A percentile compares a stretch with the other conserved stretches of the same genome.
phyloP scores from a whole-genome alignment of 2,113 vertebrate genomes.

The Tachysurus vachellii region DNA sequence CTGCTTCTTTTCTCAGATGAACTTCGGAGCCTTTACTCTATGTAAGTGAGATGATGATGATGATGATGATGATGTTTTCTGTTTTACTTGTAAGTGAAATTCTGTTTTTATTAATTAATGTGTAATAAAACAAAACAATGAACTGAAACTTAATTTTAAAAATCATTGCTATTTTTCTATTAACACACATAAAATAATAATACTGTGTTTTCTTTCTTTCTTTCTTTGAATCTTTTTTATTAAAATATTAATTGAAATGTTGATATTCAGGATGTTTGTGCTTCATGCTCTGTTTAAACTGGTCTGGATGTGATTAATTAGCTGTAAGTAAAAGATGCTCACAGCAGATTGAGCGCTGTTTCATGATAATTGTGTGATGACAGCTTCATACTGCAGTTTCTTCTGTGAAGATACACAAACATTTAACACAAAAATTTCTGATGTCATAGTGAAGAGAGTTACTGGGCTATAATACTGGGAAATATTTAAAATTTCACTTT shows the following conservation, averaged over 20 bases:
- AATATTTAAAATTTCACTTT: not conserved
- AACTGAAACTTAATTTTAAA: not conserved
- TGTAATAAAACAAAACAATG: not conserved
- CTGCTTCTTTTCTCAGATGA: not conserved
- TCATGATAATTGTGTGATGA: constrained; percentile 8
- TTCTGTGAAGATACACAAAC: not conserved
- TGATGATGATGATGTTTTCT: not conserved
- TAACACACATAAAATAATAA: not conserved
- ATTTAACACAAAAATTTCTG: not conserved
- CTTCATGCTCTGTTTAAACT: not conserved
- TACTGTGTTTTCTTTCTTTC: not conserved
- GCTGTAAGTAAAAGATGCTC: constrained; percentile 17
- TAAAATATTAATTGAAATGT: not conserved
- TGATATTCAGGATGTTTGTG: not conserved
- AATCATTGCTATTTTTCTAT: not conserved
- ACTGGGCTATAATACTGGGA: not conserved
- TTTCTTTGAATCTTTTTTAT: not conserved
- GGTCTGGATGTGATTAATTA: not conserved
- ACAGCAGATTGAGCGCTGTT: not conserved
- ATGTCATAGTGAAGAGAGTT: not conserved
- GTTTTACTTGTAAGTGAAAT: not conserved
- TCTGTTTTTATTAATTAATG: not conserved
- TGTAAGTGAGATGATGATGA: constrained; percentile 11
- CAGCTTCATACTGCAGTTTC: not conserved
- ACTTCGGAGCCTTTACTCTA: not conserved